These are phyloP conservation scores for Apamea anceps DNA, from an alignment of 2,888 invertebrate species.

Conservation along the genomic window DNA sequence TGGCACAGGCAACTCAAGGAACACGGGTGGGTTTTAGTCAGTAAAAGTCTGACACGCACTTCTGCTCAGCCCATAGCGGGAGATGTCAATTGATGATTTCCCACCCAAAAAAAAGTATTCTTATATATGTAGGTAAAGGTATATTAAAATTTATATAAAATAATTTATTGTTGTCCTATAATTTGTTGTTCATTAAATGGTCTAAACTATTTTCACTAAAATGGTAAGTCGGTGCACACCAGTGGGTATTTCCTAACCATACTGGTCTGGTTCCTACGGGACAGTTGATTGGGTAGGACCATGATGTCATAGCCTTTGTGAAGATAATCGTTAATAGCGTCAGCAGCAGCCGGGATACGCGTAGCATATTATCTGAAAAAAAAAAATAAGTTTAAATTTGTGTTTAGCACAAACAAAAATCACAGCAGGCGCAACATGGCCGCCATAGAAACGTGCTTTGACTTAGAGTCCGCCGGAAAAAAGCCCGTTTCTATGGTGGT, in stretches of 20 bases:
- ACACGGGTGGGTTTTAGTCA: too few relatives aligned
- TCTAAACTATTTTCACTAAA: not conserved
- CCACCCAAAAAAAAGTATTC: too few relatives aligned
- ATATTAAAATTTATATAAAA: not conserved
- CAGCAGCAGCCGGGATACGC: conserved; percentile 17
- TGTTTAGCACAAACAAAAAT: not conserved
- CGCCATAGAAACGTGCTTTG: not conserved
- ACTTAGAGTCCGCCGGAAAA: not conserved
- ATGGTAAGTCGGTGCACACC: not conserved
- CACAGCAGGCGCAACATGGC: not conserved
- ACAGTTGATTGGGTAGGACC: not conserved
- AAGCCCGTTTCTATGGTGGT: too few relatives aligned
- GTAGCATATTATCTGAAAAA: conserved; percentile 52
- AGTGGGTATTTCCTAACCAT: not conserved
- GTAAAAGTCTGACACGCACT: too few relatives aligned
- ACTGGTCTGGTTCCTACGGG: not conserved
- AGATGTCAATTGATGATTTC: too few relatives aligned
- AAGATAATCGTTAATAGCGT: conserved; percentile 9
- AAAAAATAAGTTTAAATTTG: not conserved
- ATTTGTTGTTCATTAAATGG: conserved; percentile 2
- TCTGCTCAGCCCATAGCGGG: too few relatives aligned
- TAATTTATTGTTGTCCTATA: too few relatives aligned
- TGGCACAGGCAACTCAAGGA: too few relatives aligned
- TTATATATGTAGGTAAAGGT: too few relatives aligned
- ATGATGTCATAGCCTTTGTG: not conserved